These are phyloP conservation scores for Ctenomys sociabilis DNA, from an alignment of 2,113 vertebrate genomes.

Conservation along the genomic window DNA sequence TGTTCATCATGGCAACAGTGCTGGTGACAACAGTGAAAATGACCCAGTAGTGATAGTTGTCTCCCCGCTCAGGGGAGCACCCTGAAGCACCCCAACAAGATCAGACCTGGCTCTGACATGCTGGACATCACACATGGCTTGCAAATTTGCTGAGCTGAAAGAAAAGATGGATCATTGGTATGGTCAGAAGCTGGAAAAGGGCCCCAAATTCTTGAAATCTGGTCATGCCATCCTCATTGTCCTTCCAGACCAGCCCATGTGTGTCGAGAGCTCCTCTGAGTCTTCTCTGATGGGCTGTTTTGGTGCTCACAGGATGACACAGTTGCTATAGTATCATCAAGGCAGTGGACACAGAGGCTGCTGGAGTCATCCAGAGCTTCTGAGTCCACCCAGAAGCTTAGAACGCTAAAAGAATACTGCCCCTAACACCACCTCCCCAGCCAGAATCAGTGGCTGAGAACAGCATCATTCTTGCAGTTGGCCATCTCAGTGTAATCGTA, in stretches of 20 bases:
- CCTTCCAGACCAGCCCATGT: constrained; percentile 94
- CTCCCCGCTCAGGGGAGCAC: not conserved
- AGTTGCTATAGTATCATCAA: not conserved
- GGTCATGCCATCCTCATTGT: constrained; percentile 88
- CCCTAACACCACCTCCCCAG: not conserved
- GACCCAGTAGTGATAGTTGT: not conserved
- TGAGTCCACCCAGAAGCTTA: not conserved
- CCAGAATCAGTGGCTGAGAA: not conserved
- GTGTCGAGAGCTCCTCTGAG: constrained; percentile 65
- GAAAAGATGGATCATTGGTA: constrained; percentile 91
- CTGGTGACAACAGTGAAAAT: not conserved
- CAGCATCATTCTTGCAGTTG: not conserved
- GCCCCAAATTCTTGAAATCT: constrained; percentile 89
- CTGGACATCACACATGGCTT: constrained; percentile 94
- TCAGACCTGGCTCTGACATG: constrained; percentile 94
- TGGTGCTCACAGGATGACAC: not conserved
- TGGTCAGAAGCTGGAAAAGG: constrained; percentile 95
- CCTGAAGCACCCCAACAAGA: constrained; percentile 80
- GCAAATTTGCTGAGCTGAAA: constrained; percentile 86
- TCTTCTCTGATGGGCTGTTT: not conserved
- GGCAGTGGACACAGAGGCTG: not conserved
- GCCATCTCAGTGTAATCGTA: no score
- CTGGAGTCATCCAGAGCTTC: not conserved
- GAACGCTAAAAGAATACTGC: not conserved
- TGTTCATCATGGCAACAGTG: not conserved